Evolutionary conservation across 2,113 vertebrate species (phyloP).

Genomic region (Balaeniceps rex): DNA sequence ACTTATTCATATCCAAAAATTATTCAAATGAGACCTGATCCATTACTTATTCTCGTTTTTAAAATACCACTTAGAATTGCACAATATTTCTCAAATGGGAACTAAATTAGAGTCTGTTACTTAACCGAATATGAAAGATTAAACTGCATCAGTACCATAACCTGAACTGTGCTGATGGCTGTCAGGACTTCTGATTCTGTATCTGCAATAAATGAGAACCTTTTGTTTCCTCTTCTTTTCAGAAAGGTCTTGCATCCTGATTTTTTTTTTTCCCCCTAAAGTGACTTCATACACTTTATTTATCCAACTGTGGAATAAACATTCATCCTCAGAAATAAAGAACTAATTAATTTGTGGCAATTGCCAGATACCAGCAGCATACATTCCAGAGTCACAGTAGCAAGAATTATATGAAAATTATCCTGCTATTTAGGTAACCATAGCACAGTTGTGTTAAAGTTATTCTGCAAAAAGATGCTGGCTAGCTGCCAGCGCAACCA

Average conservation of each 20-base stretch:
- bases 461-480: not conserved
- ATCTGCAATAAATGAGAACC: not conserved
- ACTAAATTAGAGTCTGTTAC: not conserved
- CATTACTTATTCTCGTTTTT: not conserved
- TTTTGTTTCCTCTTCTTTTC: not conserved
- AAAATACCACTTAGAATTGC: not conserved
- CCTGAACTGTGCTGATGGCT: not conserved
- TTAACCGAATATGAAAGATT: not conserved
- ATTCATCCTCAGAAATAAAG: not conserved
- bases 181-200: not conserved
- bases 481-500: not conserved
- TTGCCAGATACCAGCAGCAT: not conserved
- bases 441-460: not conserved
- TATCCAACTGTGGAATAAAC: not conserved
- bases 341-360: not conserved
- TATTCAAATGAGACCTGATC: not conserved
- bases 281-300: not conserved
- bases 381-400: not conserved
- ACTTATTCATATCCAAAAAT: not conserved
- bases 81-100: not conserved
- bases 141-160: not conserved
- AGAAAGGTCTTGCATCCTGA: not conserved
- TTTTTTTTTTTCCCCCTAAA: not conserved
- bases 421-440: not conserved
- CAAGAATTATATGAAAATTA: not conserved